Conservation (phyloP, 2,113 vertebrate genomes). For the Hemiscyllium ocellatum region DNA sequence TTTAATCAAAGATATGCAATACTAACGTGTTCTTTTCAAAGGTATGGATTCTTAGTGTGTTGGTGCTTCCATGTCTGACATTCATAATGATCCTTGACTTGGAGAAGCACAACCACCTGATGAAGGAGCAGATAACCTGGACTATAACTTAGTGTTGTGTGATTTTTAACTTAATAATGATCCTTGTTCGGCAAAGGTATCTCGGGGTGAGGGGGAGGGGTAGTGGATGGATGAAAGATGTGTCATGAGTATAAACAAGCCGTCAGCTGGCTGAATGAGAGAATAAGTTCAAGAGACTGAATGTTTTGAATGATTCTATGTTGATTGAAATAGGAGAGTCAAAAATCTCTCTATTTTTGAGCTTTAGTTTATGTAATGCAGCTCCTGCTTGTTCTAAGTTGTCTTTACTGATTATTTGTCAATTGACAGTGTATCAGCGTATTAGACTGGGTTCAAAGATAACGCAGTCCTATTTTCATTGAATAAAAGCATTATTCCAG, state of each 20-base stretch:
- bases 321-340: background rate
- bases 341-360: background rate
- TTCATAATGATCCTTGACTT: background rate
- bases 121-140: too few species aligned
- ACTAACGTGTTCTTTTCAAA: background rate
- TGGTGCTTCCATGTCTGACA: background rate
- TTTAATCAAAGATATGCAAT: too few species aligned
- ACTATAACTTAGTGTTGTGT: too few species aligned
- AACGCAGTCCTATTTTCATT: background rate
- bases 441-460: background rate
- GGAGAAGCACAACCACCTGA: too few species aligned
- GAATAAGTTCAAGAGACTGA: background rate
- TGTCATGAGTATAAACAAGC: background rate
- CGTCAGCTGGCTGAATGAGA: background rate
- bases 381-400: background rate
- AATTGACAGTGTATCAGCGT: background rate
- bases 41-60: background rate
- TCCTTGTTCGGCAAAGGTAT: background rate
- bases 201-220: too few species aligned
- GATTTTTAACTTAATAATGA: too few species aligned
- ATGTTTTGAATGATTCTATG: background rate
- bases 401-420: background rate
- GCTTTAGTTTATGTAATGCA: background rate
- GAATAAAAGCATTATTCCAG: background rate
- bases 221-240: background rate